Conservation (phyloP, 2,113 vertebrate species). For the Carassius gibelio region DNA sequence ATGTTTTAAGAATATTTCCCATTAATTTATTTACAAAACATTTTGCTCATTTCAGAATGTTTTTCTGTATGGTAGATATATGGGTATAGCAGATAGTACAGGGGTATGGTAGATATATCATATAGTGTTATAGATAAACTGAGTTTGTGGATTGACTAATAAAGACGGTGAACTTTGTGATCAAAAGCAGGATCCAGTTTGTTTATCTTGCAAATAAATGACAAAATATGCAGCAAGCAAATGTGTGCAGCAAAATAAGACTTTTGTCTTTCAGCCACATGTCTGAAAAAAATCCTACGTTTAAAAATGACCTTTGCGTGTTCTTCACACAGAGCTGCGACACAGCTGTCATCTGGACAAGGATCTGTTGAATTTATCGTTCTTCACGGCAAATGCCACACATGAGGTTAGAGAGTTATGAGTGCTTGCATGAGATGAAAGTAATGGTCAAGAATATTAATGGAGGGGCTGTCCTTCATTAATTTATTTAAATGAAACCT, state of each 20-base stretch:
- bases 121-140: neutral
- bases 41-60: neutral
- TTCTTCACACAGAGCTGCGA: conserved; percentile 43
- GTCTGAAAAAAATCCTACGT: no score
- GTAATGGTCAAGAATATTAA: conserved; percentile 46
- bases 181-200: neutral
- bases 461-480: neutral
- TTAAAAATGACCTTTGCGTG: conserved; percentile 34
- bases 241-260: neutral
- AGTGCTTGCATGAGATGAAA: conserved; percentile 44
- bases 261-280: neutral
- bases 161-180: neutral
- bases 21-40: neutral
- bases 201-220: neutral
- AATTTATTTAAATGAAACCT: neutral
- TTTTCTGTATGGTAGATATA: neutral
- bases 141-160: neutral
- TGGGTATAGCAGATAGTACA: neutral
- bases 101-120: neutral
- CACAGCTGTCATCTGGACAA: conserved; percentile 42
- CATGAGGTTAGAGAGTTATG: conserved; percentile 47
- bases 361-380: conserved; percentile 49
- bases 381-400: conserved; percentile 43
- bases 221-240: neutral
- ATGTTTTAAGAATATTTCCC: no score